phyloP scores from a whole-genome alignment of 1,140 invertebrate genomes.

The Trichomalopsis sarcophagae region DNA sequence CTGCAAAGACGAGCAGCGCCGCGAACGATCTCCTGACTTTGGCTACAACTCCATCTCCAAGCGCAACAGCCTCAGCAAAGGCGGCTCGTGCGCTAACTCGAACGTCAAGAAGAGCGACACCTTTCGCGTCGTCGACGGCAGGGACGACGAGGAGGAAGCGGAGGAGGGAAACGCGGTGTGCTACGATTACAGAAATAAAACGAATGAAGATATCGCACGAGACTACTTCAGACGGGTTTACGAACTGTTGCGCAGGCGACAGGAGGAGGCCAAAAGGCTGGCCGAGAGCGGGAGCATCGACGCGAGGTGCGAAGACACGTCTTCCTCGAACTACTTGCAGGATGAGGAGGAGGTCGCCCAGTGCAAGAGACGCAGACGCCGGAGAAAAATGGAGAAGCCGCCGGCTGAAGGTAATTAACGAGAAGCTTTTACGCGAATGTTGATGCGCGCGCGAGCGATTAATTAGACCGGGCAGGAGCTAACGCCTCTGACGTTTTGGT shows the following conservation, averaged over 20 bases:
- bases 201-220: slow-evolving; percentile 63
- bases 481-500: no score
- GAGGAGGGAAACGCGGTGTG: slow-evolving; percentile 37
- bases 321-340: slow-evolving; percentile 58
- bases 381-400: slow-evolving; percentile 58
- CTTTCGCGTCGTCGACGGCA: slow-evolving; percentile 67
- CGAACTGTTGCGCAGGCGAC: slow-evolving; percentile 64
- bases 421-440: no score
- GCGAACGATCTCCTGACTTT: slow-evolving; percentile 52
- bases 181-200: slow-evolving; percentile 56
- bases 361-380: slow-evolving; percentile 54
- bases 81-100: slow-evolving; percentile 55
- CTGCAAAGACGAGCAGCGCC: no score
- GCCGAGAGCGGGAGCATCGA: slow-evolving; percentile 35
- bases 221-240: slow-evolving; percentile 72
- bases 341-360: slow-evolving; percentile 52
- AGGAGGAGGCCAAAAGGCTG: slow-evolving; percentile 55
- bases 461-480: no score
- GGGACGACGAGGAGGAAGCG: slow-evolving; percentile 41
- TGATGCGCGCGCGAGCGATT: no score
- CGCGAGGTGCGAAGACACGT: slow-evolving; percentile 58
- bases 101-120: slow-evolving; percentile 70
- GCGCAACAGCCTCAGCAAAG: background rate
- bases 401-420: slow-evolving; percentile 59
- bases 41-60: slow-evolving; percentile 66